Evolutionary conservation across 2,113 vertebrate species (phyloP), one percentile per base, ranked within the genome.

Genomic region (Urocolius indicus): DNA sequence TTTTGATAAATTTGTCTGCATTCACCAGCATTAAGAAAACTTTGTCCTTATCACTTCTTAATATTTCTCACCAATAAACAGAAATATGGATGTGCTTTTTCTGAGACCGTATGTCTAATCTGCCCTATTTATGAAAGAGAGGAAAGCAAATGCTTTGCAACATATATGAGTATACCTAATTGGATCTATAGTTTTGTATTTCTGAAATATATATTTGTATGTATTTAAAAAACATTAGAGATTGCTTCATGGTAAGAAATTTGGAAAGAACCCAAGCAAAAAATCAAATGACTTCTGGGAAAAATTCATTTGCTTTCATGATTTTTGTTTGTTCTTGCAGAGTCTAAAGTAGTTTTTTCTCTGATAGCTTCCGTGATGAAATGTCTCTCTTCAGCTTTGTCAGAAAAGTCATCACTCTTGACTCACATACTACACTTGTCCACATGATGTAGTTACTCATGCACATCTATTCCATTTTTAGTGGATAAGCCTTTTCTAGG

Each of bases 271-370:
- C 30, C 10, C 24, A 81, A 58, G 41, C 59, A 65, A 83, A 87
- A 85, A 32, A 26, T 76, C 24, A 11, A 61, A 34, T 79, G 9
- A 81, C 82, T 73, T 13, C 69, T 49, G 58, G 34, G 67, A 76
- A 95, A 93, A 90, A 68, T 91, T 45, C 19, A 26, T 84, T 87
- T 74, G 48, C 34, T 93, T 73, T 86, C 69, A 77, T 38, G 21
- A 71, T 69, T 96, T 95, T 95, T 43, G 48, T 88, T 96, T 87
- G 79, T 27, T 72, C 73, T 94, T 89, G 65, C 87, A 92, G 67
- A 84, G 30, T 82, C 51, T 65, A 93, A 91, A 77, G 5, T 30
- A 52, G 36, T 5, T 63, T 85, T 87, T 91, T 82, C 17, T 88
- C 49, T 73, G 34, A 59, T 38, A 74, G 10, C 5, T 92, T 87